Base-by-base conservation (phyloP, 2,113 vertebrate species). In the Cinclus cinclus region DNA sequence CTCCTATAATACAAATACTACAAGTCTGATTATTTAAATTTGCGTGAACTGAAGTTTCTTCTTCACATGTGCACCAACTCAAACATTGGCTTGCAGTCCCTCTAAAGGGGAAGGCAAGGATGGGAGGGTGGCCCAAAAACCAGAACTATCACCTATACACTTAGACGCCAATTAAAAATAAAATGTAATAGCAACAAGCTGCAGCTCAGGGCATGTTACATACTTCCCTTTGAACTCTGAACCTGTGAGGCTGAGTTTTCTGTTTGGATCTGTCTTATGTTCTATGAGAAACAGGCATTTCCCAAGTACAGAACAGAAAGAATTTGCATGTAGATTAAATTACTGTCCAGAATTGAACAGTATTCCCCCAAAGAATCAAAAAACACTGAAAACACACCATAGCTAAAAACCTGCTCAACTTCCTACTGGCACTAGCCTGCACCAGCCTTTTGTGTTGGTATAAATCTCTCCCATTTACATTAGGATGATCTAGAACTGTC, bases 381-480 rank as follows among this genome's bases (percentile, higher is more conserved):
- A 75, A 60, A 20, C 37, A 73, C 53, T 79, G 59, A 58, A 87
- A 89, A 88, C 11, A 85, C 41, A 55, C 27, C 37, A 63, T 24
- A 74, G 52, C 52, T 75, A 28, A 65, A 69, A 35, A 90, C 39
- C 39, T 71, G 67, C 27, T 67, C 84, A 83, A 37, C 19, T 24
- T 59, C 25, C 78, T 63, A 56, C 49, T 95, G 73, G 68, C 47
- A 56, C 21, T 67, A 35, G n/a, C 44, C 56, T 71, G 76, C 76
- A 63, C 47, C 55, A 50, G 47, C 25, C 90, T 59, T 60, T 35
- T 58, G 42, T 19, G 52, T 22, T 44, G 67, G 49, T 74, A 63
- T 56, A 93, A 83, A 94, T 86, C 88, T 87, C 75, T 86, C 59
- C 71, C 55, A 65, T 77, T 69, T 64, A 81, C 73, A 90, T n/a